Evolutionary conservation across 2,797 vertebrate genomes (phyloP).

Genomic region (Etheostoma perlongum): DNA sequence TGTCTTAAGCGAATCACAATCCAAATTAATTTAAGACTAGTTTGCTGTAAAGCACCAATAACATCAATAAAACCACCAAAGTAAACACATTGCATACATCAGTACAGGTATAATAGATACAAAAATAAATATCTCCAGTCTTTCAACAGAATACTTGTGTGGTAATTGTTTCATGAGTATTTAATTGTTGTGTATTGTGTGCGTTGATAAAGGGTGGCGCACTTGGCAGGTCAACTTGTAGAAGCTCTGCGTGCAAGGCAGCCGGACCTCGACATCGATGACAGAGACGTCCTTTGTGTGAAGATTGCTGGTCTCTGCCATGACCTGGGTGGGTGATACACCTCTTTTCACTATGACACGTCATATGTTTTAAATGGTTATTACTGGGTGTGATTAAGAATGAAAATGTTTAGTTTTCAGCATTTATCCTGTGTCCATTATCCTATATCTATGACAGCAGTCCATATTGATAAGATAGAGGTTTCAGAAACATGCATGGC

Average conservation of each 20-base stretch:
- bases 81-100: neutral
- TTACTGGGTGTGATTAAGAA: too few species aligned
- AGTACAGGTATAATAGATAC: too few species aligned
- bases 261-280: conserved; percentile 89
- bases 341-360: neutral
- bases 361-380: neutral
- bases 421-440: too few species aligned
- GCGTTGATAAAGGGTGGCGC: conserved; percentile 85
- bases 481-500: too few species aligned
- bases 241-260: conserved; percentile 87
- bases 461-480: too few species aligned
- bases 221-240: conserved; percentile 92
- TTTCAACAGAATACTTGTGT: neutral
- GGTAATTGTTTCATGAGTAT: neutral
- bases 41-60: neutral
- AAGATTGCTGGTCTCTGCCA: conserved; percentile 98
- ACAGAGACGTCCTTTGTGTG: conserved; percentile 93
- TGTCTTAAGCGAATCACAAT: neutral
- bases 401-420: neutral
- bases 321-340: conserved; percentile 89
- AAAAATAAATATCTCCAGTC: neutral
- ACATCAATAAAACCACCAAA: neutral
- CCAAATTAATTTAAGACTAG: neutral
- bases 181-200: neutral
- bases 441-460: neutral